Evolutionary conservation across 2,888 invertebrate genomes (phyloP).

Genomic region (Stomorhina lunata): DNA sequence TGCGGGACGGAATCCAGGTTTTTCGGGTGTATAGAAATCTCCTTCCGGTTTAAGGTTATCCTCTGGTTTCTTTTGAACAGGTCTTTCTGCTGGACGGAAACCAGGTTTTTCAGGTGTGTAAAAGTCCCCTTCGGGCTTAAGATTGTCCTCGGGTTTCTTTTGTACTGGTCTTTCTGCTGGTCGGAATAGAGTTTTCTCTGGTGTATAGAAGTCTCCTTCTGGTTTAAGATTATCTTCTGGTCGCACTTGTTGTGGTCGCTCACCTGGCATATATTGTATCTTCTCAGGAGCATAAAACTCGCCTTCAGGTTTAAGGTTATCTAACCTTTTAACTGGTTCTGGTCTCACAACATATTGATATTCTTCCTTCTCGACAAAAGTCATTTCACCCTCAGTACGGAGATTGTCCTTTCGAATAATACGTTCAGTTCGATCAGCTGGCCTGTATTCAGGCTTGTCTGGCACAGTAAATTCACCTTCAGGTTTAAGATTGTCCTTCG

Average conservation of each 20-base stretch:
- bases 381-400: conserved; percentile 80
- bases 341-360: conserved; percentile 74
- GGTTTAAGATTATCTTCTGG: conserved; percentile 81
- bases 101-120: conserved; percentile 71
- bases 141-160: conserved; percentile 81
- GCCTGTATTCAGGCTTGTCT: conserved; percentile 72
- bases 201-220: conserved; percentile 81
- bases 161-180: conserved; percentile 79
- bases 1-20: conserved; percentile 77
- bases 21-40: conserved; percentile 81
- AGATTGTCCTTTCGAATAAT: conserved; percentile 84
- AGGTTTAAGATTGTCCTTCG: conserved; percentile 80
- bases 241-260: conserved; percentile 80
- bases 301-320: conserved; percentile 83
- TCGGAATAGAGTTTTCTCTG: conserved; percentile 75
- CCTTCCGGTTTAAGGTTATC: conserved; percentile 84
- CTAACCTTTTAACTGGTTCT: conserved; percentile 76
- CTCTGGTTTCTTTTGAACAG: conserved; percentile 80
- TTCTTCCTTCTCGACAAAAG: conserved; percentile 68
- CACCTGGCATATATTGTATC: conserved; percentile 80
- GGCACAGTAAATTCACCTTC: conserved; percentile 71
- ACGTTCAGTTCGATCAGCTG: conserved; percentile 78
- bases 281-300: conserved; percentile 79
- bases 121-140: conserved; percentile 81
- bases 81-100: conserved; percentile 77